These are phyloP conservation scores for Bostrychus sinensis DNA, from an alignment of 2,113 vertebrate genomes.

Conservation along the genomic window DNA sequence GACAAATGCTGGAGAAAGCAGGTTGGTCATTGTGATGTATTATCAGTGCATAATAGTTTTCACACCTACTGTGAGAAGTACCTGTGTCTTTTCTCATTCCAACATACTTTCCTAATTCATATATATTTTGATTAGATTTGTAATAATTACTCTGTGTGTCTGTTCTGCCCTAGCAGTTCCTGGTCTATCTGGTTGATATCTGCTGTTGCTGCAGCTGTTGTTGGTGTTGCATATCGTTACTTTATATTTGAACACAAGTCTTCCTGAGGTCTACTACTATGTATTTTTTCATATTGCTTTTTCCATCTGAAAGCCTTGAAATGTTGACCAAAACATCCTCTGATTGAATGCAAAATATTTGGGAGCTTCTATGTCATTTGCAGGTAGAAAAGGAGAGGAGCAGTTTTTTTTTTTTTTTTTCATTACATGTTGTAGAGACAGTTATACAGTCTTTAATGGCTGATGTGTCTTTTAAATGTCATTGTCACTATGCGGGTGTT, in stretches of 20 bases:
- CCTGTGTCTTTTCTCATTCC: neutral
- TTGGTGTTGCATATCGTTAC: slow-evolving; percentile 90
- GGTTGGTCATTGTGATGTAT: slow-evolving; percentile 65
- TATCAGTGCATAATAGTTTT: neutral
- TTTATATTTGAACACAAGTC: slow-evolving; percentile 85
- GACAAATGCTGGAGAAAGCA: slow-evolving; percentile 71
- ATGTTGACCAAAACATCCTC: slow-evolving; percentile 63
- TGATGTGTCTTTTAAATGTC: slow-evolving; percentile 20
- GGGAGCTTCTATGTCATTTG: slow-evolving; percentile 23
- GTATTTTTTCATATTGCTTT: slow-evolving; percentile 29
- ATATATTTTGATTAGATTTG: too few species aligned
- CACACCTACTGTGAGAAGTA: neutral
- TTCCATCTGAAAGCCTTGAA: slow-evolving; percentile 72
- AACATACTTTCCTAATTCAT: too few species aligned
- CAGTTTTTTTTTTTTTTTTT: slow-evolving; percentile 37
- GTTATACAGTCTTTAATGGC: slow-evolving; percentile 26
- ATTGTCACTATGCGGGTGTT: slow-evolving; percentile 33
- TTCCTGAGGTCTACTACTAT: slow-evolving; percentile 64
- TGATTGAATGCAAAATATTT: slow-evolving; percentile 23
- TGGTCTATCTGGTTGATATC: slow-evolving; percentile 92
- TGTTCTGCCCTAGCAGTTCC: slow-evolving; percentile 65
- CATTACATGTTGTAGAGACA: slow-evolving; percentile 13
- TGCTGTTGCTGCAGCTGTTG: slow-evolving; percentile 76
- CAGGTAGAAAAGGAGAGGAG: slow-evolving; percentile 27
- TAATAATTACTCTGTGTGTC: neutral